A percentile compares a stretch with the other conserved stretches of the same genome.
Conservation (phyloP, 2,797 vertebrate species). For the Vespertilio murinus region DNA sequence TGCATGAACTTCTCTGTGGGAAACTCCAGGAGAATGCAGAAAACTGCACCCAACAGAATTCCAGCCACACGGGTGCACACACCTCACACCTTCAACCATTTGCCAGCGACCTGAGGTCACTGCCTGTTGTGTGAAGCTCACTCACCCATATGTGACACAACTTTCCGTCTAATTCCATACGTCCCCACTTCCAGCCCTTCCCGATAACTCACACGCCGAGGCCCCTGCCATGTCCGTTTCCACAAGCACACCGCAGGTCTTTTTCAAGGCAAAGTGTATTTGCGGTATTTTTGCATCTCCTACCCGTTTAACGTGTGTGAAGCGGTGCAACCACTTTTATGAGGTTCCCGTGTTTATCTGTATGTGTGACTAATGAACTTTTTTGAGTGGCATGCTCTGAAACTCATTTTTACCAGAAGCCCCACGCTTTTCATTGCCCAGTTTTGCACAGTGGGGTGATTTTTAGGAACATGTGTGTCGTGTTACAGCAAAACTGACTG, state of each 20-base stretch:
- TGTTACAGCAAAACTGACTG: background rate
- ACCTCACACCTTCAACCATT: too few relatives aligned
- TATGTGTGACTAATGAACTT: background rate
- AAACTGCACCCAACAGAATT: background rate
- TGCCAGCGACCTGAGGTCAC: background rate
- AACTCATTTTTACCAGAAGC: background rate
- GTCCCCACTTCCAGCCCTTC: background rate
- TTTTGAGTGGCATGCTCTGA: background rate
- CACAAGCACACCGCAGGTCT: background rate
- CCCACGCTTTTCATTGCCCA: background rate
- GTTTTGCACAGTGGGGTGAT: background rate
- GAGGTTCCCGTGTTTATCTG: background rate
- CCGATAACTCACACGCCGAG: background rate
- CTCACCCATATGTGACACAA: background rate
- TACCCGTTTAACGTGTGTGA: background rate
- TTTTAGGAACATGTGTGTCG: background rate
- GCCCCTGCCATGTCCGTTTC: background rate
- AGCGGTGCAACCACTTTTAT: background rate
- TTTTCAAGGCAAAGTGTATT: background rate
- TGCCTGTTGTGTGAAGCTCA: background rate
- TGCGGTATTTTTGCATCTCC: background rate
- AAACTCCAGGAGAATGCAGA: background rate
- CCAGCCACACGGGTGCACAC: background rate
- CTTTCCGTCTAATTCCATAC: background rate
- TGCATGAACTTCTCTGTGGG: background rate